These are phyloP conservation scores for Psylliodes chrysocephalus DNA, from an alignment of 2,888 invertebrate genomes.

Conservation along the genomic window DNA sequence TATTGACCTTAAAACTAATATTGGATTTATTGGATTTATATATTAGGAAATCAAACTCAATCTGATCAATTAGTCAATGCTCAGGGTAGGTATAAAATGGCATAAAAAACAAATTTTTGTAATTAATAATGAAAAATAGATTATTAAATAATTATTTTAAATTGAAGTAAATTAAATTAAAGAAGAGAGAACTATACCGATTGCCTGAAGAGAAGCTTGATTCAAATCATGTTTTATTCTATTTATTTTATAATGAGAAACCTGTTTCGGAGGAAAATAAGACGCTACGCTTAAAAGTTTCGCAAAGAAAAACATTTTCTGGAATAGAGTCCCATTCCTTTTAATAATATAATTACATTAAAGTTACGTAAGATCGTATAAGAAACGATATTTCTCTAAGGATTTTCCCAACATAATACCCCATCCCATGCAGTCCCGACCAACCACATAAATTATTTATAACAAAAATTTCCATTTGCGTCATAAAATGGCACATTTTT, in stretches of 20 bases:
- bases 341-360: slow-evolving; percentile 32
- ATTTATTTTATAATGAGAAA: not conserved
- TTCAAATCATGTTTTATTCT: not conserved
- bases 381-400: slow-evolving; percentile 46
- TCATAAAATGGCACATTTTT: slow-evolving; percentile 57
- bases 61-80: too few species aligned
- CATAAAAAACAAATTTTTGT: too few species aligned
- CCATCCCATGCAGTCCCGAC: slow-evolving; percentile 43
- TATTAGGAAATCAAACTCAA: too few species aligned
- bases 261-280: not conserved
- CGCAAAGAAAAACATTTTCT: not conserved
- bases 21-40: too few species aligned
- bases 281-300: not conserved
- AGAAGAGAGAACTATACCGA: too few species aligned
- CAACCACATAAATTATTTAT: slow-evolving; percentile 64
- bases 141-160: too few species aligned
- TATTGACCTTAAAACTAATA: too few species aligned
- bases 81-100: too few species aligned
- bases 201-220: too few species aligned
- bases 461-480: slow-evolving; percentile 61
- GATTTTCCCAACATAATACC: slow-evolving; percentile 47
- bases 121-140: too few species aligned
- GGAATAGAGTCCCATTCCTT: slow-evolving; percentile 4
- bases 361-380: slow-evolving; percentile 30
- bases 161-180: too few species aligned